These are phyloP conservation scores for Heliothis peltigera DNA, from an alignment of 2,888 invertebrate species.

Conservation along the genomic window DNA sequence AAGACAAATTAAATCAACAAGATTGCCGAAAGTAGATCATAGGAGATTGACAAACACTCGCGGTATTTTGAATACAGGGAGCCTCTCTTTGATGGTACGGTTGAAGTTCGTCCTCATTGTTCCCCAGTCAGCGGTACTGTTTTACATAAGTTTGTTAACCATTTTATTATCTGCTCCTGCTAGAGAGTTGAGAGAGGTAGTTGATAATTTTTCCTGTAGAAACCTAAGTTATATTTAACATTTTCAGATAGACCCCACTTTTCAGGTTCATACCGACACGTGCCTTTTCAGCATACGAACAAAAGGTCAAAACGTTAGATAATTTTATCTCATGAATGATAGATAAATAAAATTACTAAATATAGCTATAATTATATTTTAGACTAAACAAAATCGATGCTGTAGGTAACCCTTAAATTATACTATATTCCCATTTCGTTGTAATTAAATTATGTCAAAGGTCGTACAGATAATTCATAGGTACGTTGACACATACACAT, in stretches of 20 bases:
- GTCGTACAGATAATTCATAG: constrained; percentile 38
- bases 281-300: background rate
- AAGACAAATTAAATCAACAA: no score
- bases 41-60: no score
- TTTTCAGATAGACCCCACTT: background rate
- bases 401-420: constrained; percentile 23
- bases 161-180: no score
- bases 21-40: no score
- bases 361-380: background rate
- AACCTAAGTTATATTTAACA: no score
- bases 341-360: background rate
- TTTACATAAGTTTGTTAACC: no score
- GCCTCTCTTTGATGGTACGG: no score
- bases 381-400: constrained; percentile 6
- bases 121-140: no score
- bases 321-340: background rate
- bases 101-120: no score
- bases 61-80: no score
- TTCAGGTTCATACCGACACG: background rate
- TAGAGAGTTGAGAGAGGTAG: no score
- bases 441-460: constrained; percentile 38
- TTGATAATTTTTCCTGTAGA: no score
- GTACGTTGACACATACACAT: background rate
- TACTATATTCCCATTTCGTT: constrained; percentile 5
- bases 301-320: background rate